phyloP scores from a whole-genome alignment of 2,888 invertebrate genomes.

The Drosophila colorata region DNA sequence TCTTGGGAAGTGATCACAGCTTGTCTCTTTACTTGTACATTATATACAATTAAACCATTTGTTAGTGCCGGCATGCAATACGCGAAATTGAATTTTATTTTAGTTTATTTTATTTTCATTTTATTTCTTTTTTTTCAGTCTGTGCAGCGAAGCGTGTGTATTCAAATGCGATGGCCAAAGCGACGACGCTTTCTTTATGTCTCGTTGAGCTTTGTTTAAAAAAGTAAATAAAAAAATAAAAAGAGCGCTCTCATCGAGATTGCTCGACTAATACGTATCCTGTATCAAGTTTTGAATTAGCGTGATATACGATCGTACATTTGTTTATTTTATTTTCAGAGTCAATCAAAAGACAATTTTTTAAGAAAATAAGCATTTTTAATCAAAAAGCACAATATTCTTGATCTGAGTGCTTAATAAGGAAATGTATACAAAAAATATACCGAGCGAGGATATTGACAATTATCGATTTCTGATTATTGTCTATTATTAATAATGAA shows the following conservation, averaged over 20 bases:
- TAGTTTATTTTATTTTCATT: conserved; percentile 12
- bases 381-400: too few species aligned
- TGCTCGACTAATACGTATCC: neutral
- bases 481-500: too few species aligned
- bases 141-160: conserved; percentile 69
- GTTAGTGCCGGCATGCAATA: conserved; percentile 40
- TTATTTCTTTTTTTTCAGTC: conserved; percentile 27
- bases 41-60: conserved; percentile 29
- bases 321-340: too few species aligned
- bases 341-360: too few species aligned
- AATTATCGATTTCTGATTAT: too few species aligned
- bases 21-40: conserved; percentile 13
- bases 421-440: too few species aligned
- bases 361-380: too few species aligned
- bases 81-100: conserved; percentile 40
- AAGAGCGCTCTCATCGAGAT: neutral
- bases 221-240: conserved; percentile 23
- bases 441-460: too few species aligned
- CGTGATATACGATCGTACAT: too few species aligned
- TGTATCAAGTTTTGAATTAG: neutral
- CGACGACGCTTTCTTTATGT: conserved; percentile 69
- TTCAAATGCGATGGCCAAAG: conserved; percentile 63
- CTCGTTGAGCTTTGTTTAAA: conserved; percentile 65
- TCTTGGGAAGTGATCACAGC: neutral
- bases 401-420: too few species aligned